Evolutionary conservation across 2,797 vertebrate species (phyloP).

Genomic region (Morelia viridis): DNA sequence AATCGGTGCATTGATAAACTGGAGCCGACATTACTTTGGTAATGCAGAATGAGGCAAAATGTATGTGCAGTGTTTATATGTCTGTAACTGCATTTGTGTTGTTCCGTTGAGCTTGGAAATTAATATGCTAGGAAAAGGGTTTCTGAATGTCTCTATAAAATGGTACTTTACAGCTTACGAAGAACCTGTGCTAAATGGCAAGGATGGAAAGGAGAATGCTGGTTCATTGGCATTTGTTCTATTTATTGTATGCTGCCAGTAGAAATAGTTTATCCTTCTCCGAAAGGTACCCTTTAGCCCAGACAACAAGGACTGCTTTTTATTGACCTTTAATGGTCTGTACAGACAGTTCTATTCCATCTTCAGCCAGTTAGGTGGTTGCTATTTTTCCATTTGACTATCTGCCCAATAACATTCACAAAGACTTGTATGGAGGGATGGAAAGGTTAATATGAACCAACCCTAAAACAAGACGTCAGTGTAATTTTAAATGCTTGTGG

Average conservation of each 20-base stretch:
- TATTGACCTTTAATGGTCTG: not conserved
- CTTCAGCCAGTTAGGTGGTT: not conserved
- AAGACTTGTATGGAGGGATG: not conserved
- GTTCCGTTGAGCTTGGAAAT: not conserved
- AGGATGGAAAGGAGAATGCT: not conserved
- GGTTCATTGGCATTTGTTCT: not conserved
- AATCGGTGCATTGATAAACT: not conserved
- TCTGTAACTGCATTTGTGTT: not conserved
- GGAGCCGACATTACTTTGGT: not conserved
- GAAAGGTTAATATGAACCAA: not conserved
- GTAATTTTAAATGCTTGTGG: constrained; percentile 2
- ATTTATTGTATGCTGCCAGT: not conserved
- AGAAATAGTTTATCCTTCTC: not conserved
- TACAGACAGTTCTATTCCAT: not conserved
- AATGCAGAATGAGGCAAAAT: not conserved
- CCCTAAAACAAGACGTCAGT: not conserved
- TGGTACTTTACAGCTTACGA: not conserved
- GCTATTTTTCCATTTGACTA: not conserved
- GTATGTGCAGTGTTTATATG: not conserved
- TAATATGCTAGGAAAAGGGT: not conserved
- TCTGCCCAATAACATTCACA: not conserved
- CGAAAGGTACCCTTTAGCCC: not conserved
- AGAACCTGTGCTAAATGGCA: not conserved
- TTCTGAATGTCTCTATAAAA: not conserved
- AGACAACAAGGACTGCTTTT: not conserved